A percentile compares a stretch with the other conserved stretches of the same genome.
Evolutionary conservation across 2,888 invertebrate genomes (phyloP).

Genomic region (Mesochorus sp.): DNA sequence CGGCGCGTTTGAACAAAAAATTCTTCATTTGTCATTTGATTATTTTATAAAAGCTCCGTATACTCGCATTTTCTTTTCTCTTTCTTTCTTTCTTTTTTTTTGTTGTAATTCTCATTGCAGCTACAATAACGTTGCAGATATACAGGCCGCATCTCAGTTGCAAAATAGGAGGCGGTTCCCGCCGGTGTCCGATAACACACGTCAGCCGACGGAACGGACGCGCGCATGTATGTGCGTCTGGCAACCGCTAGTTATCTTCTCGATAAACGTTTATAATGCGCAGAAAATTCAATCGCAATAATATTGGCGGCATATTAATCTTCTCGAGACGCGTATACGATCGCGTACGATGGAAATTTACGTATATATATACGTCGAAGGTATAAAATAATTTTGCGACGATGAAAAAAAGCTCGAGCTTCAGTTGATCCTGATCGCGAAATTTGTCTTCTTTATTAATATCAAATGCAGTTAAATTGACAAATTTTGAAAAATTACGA

Average conservation of each 20-base stretch:
- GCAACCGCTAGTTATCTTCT: constrained; percentile 61
- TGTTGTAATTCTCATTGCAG: constrained; percentile 12
- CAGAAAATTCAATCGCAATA: constrained; percentile 64
- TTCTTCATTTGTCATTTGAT: constrained; percentile 21
- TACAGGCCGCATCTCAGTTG: constrained; percentile 27
- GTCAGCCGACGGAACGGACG: constrained; percentile 55
- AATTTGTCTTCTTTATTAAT: too few species aligned
- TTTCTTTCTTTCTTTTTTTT: background rate
- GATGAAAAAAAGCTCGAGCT: too few species aligned
- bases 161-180: constrained; percentile 56
- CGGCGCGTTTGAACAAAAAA: background rate
- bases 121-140: constrained; percentile 19
- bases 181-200: constrained; percentile 47
- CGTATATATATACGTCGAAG: constrained; percentile 11
- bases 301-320: constrained; percentile 59
- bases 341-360: background rate
- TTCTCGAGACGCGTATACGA: background rate
- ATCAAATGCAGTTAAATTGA: too few species aligned
- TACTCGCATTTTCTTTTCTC: background rate
- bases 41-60: background rate
- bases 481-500: background rate
- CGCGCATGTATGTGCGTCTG: constrained; percentile 27
- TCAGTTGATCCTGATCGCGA: background rate
- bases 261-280: constrained; percentile 60
- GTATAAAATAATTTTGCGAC: constrained; percentile 48